phyloP scores from a whole-genome alignment of 2,797 vertebrate species.

The Simalia tracyae region DNA sequence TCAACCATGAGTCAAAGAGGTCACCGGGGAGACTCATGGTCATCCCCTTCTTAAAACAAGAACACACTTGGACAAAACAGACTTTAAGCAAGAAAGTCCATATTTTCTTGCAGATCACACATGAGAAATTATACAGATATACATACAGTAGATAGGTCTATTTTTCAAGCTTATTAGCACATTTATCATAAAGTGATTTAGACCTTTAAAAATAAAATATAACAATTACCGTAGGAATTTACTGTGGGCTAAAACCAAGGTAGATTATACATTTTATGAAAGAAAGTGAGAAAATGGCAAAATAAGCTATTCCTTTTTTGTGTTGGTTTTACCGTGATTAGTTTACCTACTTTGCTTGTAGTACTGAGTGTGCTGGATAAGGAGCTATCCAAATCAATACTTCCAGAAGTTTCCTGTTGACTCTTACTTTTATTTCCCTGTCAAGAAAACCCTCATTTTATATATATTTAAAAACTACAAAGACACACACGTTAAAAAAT shows the following conservation, averaged over 20 bases:
- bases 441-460: conserved; percentile 26
- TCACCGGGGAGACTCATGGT: too few species aligned
- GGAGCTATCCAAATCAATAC: conserved; percentile 73
- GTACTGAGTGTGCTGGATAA: conserved; percentile 73
- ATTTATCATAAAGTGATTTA: background rate
- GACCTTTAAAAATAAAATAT: background rate
- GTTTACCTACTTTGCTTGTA: conserved; percentile 76
- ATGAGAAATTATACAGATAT: background rate
- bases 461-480: background rate
- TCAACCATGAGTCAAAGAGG: too few species aligned
- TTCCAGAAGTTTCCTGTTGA: conserved; percentile 76
- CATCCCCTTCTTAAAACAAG: too few species aligned
- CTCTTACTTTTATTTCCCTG: conserved; percentile 84
- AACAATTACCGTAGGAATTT: background rate
- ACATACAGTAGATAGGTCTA: background rate
- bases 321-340: background rate
- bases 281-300: background rate
- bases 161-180: background rate
- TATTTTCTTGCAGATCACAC: background rate
- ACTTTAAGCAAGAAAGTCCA: background rate
- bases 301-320: background rate
- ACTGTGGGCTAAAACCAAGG: background rate
- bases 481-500: background rate
- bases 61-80: too few species aligned
- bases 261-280: background rate